A percentile compares a stretch with the other conserved stretches of the same genome.
These are phyloP conservation scores for Bos indicus DNA, from an alignment of 2,113 vertebrate species.

Conservation along the genomic window DNA sequence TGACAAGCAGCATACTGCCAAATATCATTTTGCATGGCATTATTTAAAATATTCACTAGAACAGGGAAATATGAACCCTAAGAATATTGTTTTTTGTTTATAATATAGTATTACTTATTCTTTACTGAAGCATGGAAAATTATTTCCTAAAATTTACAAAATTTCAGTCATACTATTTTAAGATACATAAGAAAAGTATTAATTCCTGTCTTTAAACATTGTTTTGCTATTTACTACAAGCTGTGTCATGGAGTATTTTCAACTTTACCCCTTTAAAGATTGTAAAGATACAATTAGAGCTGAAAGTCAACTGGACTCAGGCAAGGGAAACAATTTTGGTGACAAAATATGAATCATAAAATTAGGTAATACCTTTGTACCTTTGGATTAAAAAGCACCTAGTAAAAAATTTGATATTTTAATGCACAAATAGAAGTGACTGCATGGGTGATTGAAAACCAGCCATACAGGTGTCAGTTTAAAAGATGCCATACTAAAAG, in stretches of 20 bases:
- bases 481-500: background rate
- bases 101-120: background rate
- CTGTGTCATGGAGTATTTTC: background rate
- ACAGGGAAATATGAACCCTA: background rate
- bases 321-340: background rate
- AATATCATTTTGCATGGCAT: background rate
- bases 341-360: background rate
- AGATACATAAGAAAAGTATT: background rate
- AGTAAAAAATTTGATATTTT: background rate
- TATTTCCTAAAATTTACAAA: background rate
- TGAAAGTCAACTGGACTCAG: background rate
- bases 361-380: background rate
- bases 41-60: background rate
- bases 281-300: background rate
- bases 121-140: background rate
- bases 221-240: background rate
- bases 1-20: background rate
- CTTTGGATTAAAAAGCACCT: background rate
- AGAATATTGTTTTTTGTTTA: background rate
- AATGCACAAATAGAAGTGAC: background rate
- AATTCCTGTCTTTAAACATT: background rate
- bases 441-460: background rate
- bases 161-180: background rate
- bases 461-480: background rate
- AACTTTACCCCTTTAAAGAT: background rate